These are phyloP conservation scores for Heteractis magnifica DNA, from an alignment of 92 coral and sea anemone species.

Conservation along the genomic window DNA sequence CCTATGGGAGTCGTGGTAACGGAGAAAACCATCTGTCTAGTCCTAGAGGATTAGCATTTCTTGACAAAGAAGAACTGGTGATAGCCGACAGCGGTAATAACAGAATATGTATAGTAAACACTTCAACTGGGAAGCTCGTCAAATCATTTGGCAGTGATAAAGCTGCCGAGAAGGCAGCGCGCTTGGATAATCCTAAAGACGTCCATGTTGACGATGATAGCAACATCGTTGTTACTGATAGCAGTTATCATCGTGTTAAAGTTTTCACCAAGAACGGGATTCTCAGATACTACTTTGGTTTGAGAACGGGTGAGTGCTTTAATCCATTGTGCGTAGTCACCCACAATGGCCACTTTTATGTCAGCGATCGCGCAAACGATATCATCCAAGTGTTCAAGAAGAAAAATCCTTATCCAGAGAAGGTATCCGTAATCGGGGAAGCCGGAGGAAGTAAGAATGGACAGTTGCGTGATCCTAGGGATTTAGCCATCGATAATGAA, in stretches of 20 bases:
- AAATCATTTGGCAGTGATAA: background rate
- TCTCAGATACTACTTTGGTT: background rate
- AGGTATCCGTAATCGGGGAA: background rate
- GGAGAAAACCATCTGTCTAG: background rate
- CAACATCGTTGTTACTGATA: background rate
- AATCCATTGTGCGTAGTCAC: background rate
- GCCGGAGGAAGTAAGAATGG: no score
- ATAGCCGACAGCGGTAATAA: conserved; percentile 8
- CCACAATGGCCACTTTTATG: background rate
- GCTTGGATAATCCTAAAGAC: background rate
- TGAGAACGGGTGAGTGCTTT: background rate
- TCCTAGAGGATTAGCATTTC: background rate
- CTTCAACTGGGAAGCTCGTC: background rate
- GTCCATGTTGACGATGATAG: conserved; percentile 7
- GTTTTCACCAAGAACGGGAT: conserved; percentile 3
- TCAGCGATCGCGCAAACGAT: background rate
- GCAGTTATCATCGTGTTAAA: background rate
- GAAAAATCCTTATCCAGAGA: background rate
- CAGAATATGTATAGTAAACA: conserved; percentile 1
- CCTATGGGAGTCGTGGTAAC: background rate
- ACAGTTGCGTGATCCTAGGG: no score
- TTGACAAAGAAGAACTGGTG: background rate
- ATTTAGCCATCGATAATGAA: no score
- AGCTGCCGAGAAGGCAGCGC: background rate
- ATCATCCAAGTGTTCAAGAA: background rate